Evolutionary conservation across 2,888 invertebrate genomes (phyloP).

Genomic region (Heliothis peltigera): DNA sequence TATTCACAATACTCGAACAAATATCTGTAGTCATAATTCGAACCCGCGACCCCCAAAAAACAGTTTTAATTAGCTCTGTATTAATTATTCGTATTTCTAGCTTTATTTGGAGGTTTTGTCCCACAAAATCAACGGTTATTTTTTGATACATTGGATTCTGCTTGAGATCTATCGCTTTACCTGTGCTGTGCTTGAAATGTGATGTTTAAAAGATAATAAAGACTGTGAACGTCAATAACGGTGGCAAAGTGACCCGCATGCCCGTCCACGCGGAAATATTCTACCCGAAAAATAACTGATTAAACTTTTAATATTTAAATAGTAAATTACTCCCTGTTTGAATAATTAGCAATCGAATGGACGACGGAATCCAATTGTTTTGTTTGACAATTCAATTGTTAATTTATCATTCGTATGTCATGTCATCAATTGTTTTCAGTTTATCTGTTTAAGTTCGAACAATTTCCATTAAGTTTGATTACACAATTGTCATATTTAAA

Average conservation of each 20-base stretch:
- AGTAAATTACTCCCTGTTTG: slow-evolving; percentile 74
- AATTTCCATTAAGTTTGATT: slow-evolving; percentile 66
- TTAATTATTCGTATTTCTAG: not conserved
- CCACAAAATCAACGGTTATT: too few relatives aligned
- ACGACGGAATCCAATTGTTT: slow-evolving; percentile 74
- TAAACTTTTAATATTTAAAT: slow-evolving; percentile 78
- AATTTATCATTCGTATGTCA: slow-evolving; percentile 76
- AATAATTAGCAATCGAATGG: slow-evolving; percentile 78
- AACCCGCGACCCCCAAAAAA: slow-evolving; percentile 41
- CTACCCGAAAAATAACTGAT: slow-evolving; percentile 60
- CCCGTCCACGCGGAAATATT: slow-evolving; percentile 8
- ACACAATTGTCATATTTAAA: slow-evolving; percentile 56
- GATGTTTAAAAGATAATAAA: not conserved
- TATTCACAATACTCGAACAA: slow-evolving; percentile 39
- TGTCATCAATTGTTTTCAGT: slow-evolving; percentile 70
- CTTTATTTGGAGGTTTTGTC: too few relatives aligned
- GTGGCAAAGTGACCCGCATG: not conserved
- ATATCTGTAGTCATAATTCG: slow-evolving; percentile 43
- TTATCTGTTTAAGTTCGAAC: slow-evolving; percentile 68
- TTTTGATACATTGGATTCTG: too few relatives aligned
- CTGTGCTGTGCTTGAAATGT: not conserved
- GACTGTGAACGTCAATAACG: not conserved
- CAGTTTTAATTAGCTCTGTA: not conserved
- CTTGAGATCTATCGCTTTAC: too few relatives aligned
- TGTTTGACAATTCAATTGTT: slow-evolving; percentile 80